Evolutionary conservation across 64 coral and sea anemone genomes (phyloP).

Genomic region (Actinia tenebrosa): DNA sequence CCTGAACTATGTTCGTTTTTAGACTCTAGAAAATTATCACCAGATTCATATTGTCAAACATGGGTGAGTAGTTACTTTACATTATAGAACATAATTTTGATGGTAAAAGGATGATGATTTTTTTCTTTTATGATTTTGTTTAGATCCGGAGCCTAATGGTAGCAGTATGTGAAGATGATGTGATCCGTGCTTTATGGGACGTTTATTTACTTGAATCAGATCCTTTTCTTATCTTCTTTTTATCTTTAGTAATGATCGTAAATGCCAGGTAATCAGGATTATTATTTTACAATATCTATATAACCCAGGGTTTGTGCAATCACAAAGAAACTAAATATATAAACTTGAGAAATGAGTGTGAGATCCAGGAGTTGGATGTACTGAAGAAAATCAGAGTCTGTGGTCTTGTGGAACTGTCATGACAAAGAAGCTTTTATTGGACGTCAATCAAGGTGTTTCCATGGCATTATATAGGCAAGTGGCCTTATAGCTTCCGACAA

Average conservation of each 20-base stretch:
- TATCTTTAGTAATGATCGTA: constrained; percentile 90
- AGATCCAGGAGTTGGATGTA: no score
- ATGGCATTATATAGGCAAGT: no score
- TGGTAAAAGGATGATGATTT: not conserved
- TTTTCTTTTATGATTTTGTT: not conserved
- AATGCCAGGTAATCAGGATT: constrained; percentile 66
- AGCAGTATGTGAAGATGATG: constrained; percentile 74
- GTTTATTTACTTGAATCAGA: constrained; percentile 92
- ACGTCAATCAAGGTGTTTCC: no score
- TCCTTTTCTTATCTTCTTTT: constrained; percentile 94
- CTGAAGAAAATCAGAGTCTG: no score
- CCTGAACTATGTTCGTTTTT: constrained; percentile 93
- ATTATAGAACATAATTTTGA: not conserved
- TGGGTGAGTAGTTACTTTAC: constrained; percentile 64
- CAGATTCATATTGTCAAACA: constrained; percentile 83
- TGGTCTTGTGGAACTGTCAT: no score
- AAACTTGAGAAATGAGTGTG: no score
- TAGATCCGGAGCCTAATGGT: constrained; percentile 90
- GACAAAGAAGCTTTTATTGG: no score
- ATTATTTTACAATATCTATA: not conserved
- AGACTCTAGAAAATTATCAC: constrained; percentile 90
- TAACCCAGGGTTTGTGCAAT: not conserved
- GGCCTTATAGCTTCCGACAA: no score
- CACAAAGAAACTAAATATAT: no score
- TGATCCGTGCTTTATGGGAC: constrained; percentile 89